Evolutionary conservation across 1,140 invertebrate genomes (phyloP).

Genomic region (Medauroidea extradentata): DNA sequence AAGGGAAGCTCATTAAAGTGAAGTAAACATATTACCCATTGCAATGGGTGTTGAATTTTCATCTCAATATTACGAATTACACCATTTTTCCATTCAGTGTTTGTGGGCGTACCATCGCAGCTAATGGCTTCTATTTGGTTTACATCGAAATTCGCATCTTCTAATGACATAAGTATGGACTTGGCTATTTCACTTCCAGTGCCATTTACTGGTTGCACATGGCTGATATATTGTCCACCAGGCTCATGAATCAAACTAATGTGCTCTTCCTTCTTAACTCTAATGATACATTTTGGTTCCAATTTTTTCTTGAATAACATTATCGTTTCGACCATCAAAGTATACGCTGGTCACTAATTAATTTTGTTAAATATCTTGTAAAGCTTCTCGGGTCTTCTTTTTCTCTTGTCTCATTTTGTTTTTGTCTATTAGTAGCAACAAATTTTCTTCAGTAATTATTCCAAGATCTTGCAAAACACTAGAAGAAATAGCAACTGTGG

Average conservation of each 20-base stretch:
- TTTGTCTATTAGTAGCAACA: no score
- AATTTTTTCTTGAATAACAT: background rate
- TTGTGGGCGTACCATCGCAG: no score
- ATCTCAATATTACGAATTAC: no score
- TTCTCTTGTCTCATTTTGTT: no score
- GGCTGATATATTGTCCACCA: background rate
- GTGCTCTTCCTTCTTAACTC: slow-evolving; percentile 1
- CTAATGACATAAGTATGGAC: background rate
- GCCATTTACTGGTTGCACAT: background rate
- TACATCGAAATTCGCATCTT: background rate
- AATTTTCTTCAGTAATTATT: no score
- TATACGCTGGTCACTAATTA: background rate
- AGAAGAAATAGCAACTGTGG: no score
- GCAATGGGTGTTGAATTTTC: background rate
- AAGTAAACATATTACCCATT: background rate
- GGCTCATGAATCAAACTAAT: background rate
- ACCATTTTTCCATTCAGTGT: no score
- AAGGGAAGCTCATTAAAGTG: slow-evolving; percentile 1
- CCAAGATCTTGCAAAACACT: no score
- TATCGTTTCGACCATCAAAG: background rate
- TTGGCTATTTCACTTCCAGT: background rate
- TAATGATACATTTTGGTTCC: background rate
- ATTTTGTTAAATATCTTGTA: background rate
- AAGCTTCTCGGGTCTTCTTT: background rate
- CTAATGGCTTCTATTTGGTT: no score